These are phyloP conservation scores for Aspiorhynchus laticeps DNA, from an alignment of 2,113 vertebrate genomes.

Conservation along the genomic window DNA sequence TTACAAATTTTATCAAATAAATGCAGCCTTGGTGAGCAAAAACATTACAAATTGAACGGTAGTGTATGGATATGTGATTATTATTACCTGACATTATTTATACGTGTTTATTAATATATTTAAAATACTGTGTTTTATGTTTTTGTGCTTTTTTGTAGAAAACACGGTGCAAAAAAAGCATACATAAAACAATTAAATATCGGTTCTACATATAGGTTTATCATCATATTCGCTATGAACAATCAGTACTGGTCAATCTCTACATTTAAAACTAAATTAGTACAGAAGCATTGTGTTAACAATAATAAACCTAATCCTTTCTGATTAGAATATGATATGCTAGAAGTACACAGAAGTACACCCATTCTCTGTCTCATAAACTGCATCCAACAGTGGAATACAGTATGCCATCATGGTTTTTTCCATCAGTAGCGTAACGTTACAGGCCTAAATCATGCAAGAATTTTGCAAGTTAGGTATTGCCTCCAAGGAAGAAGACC, in stretches of 20 bases:
- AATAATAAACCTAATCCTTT: neutral
- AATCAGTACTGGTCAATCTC: neutral
- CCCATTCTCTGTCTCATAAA: neutral
- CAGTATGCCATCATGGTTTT: conserved; percentile 50
- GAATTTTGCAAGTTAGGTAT: conserved; percentile 42
- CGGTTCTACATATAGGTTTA: neutral
- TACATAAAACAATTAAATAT: neutral
- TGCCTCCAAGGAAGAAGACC: conserved; percentile 22
- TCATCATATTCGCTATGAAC: neutral
- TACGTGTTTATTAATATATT: neutral
- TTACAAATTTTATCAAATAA: neutral
- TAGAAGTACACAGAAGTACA: neutral
- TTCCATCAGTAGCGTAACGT: conserved; percentile 45
- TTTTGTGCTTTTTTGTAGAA: neutral
- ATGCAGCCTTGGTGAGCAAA: neutral
- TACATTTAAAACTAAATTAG: neutral
- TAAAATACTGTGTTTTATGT: neutral
- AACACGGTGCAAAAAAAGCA: neutral
- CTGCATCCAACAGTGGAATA: conserved; percentile 35
- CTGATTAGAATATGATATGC: neutral
- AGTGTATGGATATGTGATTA: no score
- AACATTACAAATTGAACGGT: neutral
- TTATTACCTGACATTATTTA: neutral
- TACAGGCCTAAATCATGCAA: conserved; percentile 41
- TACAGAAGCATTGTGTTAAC: neutral